These are phyloP conservation scores for Drosophila insularis DNA, from an alignment of 1,140 invertebrate species.

Conservation along the genomic window DNA sequence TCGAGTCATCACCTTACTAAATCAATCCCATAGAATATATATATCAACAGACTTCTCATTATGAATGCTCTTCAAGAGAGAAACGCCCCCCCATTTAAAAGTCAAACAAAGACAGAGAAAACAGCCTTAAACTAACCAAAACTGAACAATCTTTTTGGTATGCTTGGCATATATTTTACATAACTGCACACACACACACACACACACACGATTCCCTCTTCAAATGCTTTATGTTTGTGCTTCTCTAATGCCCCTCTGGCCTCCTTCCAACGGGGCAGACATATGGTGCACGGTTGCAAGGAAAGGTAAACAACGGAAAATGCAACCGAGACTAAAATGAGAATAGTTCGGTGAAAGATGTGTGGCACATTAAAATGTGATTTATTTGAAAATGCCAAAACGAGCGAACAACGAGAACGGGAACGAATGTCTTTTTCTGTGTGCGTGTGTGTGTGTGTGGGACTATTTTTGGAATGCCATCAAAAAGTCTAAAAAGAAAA, in stretches of 20 bases:
- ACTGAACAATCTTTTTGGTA: constrained; percentile 1
- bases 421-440: not conserved
- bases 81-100: not conserved
- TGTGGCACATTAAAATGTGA: constrained; percentile 62
- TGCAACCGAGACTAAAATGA: constrained; percentile 16
- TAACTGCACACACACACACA: not conserved
- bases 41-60: constrained; percentile 1
- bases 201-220: not conserved
- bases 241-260: too few relatives aligned
- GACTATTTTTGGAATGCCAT: constrained; percentile 59
- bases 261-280: constrained; percentile 9
- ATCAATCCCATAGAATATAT: not conserved
- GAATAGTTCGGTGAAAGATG: constrained; percentile 43
- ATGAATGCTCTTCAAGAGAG: not conserved
- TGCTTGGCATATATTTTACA: constrained; percentile 25
- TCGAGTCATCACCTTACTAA: not conserved
- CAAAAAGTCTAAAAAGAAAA: constrained; percentile 1
- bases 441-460: constrained; percentile 2
- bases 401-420: constrained; percentile 13
- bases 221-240: not conserved
- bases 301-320: constrained; percentile 42
- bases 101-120: not conserved
- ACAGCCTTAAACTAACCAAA: constrained; percentile 8
- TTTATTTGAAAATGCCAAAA: constrained; percentile 53
- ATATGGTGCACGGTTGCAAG: constrained; percentile 28